A percentile compares a stretch with the other conserved stretches of the same genome.
phyloP scores from a whole-genome alignment of 2,797 vertebrate genomes.

The Chelon auratus region DNA sequence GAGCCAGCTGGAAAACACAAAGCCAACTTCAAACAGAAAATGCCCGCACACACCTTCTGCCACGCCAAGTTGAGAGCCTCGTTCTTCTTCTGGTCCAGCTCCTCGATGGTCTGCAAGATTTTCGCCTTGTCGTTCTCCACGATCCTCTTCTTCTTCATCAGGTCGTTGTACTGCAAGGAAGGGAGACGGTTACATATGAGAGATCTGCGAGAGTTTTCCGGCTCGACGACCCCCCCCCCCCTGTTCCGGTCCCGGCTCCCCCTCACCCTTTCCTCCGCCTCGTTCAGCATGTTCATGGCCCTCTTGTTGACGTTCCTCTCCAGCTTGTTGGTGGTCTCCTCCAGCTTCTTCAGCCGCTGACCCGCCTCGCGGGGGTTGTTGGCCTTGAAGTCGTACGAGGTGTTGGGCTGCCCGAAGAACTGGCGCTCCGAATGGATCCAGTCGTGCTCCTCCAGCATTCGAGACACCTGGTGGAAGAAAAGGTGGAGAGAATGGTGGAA shows the following conservation, averaged over 20 bases:
- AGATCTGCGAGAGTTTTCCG: not conserved
- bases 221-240: too few species aligned
- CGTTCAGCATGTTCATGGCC: conserved; percentile 92
- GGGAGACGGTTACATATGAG: not conserved
- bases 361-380: conserved; percentile 88
- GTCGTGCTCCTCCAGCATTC: conserved; percentile 91
- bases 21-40: not conserved
- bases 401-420: conserved; percentile 92
- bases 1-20: not conserved
- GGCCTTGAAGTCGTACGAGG: conserved; percentile 92
- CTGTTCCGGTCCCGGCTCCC: not conserved
- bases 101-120: conserved; percentile 92
- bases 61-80: conserved; percentile 92
- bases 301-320: conserved; percentile 90
- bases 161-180: conserved; percentile 91
- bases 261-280: conserved; percentile 92
- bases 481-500: not conserved
- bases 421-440: conserved; percentile 93
- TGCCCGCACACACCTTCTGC: conserved; percentile 90
- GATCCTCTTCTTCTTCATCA: conserved; percentile 95
- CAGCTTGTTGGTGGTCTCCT: conserved; percentile 88
- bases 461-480: conserved; percentile 82
- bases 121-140: conserved; percentile 96
- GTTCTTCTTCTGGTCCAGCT: conserved; percentile 95
- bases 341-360: conserved; percentile 90